Conservation (phyloP, 2,113 vertebrate species). For the Camelus dromedarius region DNA sequence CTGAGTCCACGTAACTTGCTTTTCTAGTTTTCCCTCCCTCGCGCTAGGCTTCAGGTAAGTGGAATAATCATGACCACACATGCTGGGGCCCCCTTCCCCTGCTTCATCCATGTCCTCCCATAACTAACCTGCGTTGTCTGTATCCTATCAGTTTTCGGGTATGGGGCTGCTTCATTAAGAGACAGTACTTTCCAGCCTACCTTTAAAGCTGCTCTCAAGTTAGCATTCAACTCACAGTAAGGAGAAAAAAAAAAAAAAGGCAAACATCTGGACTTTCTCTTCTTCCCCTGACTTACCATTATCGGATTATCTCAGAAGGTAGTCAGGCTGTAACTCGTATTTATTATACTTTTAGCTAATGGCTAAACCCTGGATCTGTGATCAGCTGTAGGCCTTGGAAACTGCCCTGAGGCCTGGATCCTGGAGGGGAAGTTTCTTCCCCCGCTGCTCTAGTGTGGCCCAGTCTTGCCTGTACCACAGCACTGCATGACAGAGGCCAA, state of each 20-base stretch:
- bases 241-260: not conserved
- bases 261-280: not conserved
- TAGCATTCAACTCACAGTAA: not conserved
- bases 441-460: not conserved
- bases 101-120: not conserved
- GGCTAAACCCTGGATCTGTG: not conserved
- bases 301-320: not conserved
- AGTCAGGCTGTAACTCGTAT: not conserved
- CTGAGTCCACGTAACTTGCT: not conserved
- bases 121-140: not conserved
- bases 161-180: not conserved
- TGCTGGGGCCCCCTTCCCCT: not conserved
- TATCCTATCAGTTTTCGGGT: not conserved
- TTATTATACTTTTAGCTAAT: not conserved
- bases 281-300: not conserved
- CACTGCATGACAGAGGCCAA: not conserved
- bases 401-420: not conserved
- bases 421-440: not conserved
- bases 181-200: not conserved
- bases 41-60: not conserved
- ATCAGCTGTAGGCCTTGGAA: slow-evolving; percentile 21
- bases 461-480: not conserved
- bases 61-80: not conserved
- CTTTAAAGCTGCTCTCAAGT: not conserved
- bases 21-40: not conserved